These are phyloP conservation scores for Calephelis perditalis DNA, from an alignment of 2,888 invertebrate genomes.

Conservation along the genomic window DNA sequence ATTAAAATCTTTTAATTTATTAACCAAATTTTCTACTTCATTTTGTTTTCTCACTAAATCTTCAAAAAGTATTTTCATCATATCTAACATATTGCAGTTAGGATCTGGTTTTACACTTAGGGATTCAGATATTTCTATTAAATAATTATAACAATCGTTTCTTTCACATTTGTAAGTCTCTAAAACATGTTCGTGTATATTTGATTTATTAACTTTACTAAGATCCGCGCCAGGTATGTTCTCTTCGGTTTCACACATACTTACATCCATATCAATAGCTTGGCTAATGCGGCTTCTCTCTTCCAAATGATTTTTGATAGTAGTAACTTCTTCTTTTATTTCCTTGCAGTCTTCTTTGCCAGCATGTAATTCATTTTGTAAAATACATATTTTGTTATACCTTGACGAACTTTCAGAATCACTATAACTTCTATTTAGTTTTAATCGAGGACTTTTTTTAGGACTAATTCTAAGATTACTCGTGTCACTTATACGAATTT, in stretches of 20 bases:
- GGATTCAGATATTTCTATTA: conserved; percentile 45
- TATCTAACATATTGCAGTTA: conserved; percentile 52
- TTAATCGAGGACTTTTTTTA: conserved; percentile 35
- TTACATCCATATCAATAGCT: conserved; percentile 56
- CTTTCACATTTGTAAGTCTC: conserved; percentile 52
- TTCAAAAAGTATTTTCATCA: conserved; percentile 58
- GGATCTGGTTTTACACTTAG: conserved; percentile 39
- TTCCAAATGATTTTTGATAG: conserved; percentile 64
- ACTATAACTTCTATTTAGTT: conserved; percentile 55
- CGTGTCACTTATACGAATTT: conserved; percentile 34
- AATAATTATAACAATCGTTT: conserved; percentile 54
- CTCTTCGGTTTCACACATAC: conserved; percentile 44
- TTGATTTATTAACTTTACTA: conserved; percentile 38
- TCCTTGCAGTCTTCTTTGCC: conserved; percentile 63
- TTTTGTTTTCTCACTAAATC: conserved; percentile 50
- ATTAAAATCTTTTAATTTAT: conserved; percentile 53
- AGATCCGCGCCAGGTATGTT: conserved; percentile 40
- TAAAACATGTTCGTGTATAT: conserved; percentile 40
- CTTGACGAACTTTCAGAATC: conserved; percentile 58
- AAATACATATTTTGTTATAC: conserved; percentile 58
- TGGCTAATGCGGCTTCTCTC: conserved; percentile 47
- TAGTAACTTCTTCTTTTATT: conserved; percentile 60
- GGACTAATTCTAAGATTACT: conserved; percentile 30
- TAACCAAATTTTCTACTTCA: conserved; percentile 56
- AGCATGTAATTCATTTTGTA: conserved; percentile 61